Base-by-base conservation (phyloP, 1,140 invertebrate genomes). In the Bombus turneri region DNA sequence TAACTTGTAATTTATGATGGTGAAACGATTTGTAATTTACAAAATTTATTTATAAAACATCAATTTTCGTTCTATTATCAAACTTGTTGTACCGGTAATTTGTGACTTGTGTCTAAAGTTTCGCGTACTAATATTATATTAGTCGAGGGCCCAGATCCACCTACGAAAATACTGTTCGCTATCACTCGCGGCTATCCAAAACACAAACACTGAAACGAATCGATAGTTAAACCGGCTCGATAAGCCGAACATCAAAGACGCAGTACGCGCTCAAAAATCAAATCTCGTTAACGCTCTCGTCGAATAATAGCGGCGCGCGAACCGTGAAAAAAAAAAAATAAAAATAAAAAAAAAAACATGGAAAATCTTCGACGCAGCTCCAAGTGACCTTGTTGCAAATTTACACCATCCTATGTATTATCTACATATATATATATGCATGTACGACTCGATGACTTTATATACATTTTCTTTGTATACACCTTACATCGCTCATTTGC, bases 331-430 rank as follows among this genome's bases (percentile, higher is more conserved):
- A 25, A 47, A 15, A 73, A 73, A 82, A 78, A n/a, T n/a, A 25
- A 47, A 15, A 73, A 73, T 72, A 78, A 68, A 73, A 75, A 62
- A n/a, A 62, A n/a, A 28, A n/a, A n/a, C 25, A 62, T 12, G 28
- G 59, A 62, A n/a, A 62, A 59, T 10, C 22, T 59, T 59, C 34
- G 71, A 88, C 77, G 72, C 34, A 69, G 71, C 34, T 43, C 3
- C 43, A 37, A 64, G 39, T 66, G 79, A 74, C 64, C 72, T 59
- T 59, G 68, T 69, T 37, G 69, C n/a, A 86, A 83, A 73, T 87
- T 86, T 28, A 53, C 47, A 53, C 47, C 47, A 53, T 53, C 47
- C 47, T 53, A 53, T 22, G 47, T 22, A 53, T 18, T 22, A 22
- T 53, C 47, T 53, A 53, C 47, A 22, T 8, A 22, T 53, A 22